Base-by-base conservation (phyloP, 2,113 vertebrate genomes). In the Catharus minimus region DNA sequence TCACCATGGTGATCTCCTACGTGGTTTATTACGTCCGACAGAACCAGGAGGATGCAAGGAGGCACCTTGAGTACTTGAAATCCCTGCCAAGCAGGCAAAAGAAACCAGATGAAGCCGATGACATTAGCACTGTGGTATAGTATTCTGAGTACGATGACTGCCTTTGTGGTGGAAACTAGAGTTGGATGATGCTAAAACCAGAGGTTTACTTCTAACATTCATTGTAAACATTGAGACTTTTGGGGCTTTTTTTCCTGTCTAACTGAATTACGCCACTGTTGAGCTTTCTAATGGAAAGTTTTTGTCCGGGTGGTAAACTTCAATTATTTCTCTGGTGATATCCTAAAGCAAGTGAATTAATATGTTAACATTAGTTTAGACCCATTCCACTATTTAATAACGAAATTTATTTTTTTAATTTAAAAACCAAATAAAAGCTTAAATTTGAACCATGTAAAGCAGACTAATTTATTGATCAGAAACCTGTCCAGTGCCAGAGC, bases 11-110 rank as follows among this genome's bases (percentile, higher is more conserved):
- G 96, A 99, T 99, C 94, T 99, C 99, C 0, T 99, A 99, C 0
- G 99, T 99, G 80, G 99, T 99, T 41, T 99, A 99, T 90, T 99
- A 99, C 0, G 99, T 99, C 57, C 98, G 99, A 89, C 99, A 99
- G 97, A 99, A 99, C 93, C 99, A 99, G 96, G 99, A 99, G 95
- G 99, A 99, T 43, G 99, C 99, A 7, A 97, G 99, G 33, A 98
- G 99, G 52, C 99, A 99, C 97, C 98, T 99, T 58, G 99, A 99
- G 98, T 99, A 99, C 98, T 99, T 99, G 97, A 99, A 99, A 98
- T 99, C 99, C 78, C 98, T 99, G 93, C 99, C 99, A 65, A 99
- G 99, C 97, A 99, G 99, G 97, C 99, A 99, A 97, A 99, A 99
- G 98, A 99, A 99, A 97, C 98, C 99, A 10, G 99, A 99, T 0